Percentiles rank a stretch among this genome's conserved stretches.
Conservation (phyloP, 2,888 invertebrate genomes). For the Linnaemya tessellans region DNA sequence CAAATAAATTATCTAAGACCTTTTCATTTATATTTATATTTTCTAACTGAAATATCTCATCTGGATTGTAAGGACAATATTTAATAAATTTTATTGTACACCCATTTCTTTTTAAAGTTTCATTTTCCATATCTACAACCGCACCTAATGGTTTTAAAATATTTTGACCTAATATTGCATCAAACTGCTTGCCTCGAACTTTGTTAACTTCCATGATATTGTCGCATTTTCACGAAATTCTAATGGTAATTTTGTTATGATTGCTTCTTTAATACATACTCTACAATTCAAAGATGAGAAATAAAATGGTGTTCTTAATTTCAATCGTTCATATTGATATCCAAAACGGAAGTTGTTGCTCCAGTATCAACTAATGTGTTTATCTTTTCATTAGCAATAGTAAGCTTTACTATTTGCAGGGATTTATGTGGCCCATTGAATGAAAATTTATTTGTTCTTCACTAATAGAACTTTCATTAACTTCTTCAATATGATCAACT, state of each 20-base stretch:
- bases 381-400: constrained; percentile 69
- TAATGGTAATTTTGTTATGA: constrained; percentile 66
- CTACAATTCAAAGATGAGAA: constrained; percentile 70
- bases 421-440: no score
- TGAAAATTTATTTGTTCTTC: constrained; percentile 67
- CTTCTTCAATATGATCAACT: constrained; percentile 61
- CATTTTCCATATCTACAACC: constrained; percentile 28
- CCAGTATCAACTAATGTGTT: no score
- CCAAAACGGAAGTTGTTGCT: constrained; percentile 67
- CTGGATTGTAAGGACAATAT: not conserved
- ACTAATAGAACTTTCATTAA: no score
- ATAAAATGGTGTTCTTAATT: constrained; percentile 20
- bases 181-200: constrained; percentile 44
- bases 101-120: constrained; percentile 26
- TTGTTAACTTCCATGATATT: constrained; percentile 71
- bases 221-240: constrained; percentile 70
- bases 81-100: not conserved
- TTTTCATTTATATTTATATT: not conserved
- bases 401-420: constrained; percentile 63
- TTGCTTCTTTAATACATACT: constrained; percentile 64
- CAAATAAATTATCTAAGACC: constrained; percentile 18
- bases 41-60: constrained; percentile 27
- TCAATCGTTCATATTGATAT: constrained; percentile 38
- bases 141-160: constrained; percentile 38
- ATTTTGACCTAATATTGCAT: constrained; percentile 41